Base-by-base conservation (phyloP, 2,888 invertebrate species). In the Parnassius orleans region DNA sequence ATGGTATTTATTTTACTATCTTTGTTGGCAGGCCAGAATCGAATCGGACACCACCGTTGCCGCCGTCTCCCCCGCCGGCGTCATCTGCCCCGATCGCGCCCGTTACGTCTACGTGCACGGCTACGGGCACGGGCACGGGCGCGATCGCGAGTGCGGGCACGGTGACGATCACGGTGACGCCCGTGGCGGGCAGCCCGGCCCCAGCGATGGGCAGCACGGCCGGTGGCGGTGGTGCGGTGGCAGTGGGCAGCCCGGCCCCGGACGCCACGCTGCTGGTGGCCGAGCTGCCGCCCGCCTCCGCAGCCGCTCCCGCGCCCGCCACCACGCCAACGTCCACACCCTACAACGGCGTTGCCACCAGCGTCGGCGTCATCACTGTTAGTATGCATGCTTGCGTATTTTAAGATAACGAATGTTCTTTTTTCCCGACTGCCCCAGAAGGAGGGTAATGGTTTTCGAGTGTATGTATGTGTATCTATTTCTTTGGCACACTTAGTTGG, bases 11-110 rank as follows among this genome's bases (percentile, higher is more conserved):
- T 33, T 33, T 33, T 33, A 7, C 7, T 33, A 33, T 33, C 5
- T 33, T 33, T 33, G 33, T 33, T 33, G 9, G 48, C 10, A 90
- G 90, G 66, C 66, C 82, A 74, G 90, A 90, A 64, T 59, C 84
- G 60, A 79, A 74, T 33, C 75, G 83, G 65, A 86, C 89, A 41
- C 88, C 89, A 44, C 89, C 90, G 0, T 66, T 87, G n/a, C 86
- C 89, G 1, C 85, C 86, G 12, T 89, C 90, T 0, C 89, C 90
- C 9, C 87, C 88, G 10, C 87, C 86, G 3, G 86, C 80, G 67
- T 83, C 86, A 11, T 86, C 87, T 0, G 87, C 88, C 61, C 86
- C 87, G 7, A 75, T 78, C 11, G 78, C 78, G 53, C 78, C 79
- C 3, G 71, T 72, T 55, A 69, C 79, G 44, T 65, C 75, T 19